Evolutionary conservation across 2,113 vertebrate genomes (phyloP), one percentile per base, ranked within the genome.

Genomic region (Nesoenas mayeri): DNA sequence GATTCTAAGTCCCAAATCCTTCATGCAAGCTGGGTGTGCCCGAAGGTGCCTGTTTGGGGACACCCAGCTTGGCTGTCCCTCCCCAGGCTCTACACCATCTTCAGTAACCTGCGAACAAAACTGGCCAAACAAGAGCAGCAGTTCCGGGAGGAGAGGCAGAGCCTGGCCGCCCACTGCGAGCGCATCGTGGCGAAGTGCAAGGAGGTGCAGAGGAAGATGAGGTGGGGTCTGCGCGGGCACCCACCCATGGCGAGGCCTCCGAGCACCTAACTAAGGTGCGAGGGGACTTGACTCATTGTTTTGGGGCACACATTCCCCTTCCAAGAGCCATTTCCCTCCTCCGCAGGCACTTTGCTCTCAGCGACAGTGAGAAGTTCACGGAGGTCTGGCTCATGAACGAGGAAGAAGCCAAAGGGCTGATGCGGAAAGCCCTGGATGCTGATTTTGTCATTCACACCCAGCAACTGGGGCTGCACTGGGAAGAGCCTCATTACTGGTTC

Each of bases 381-480:
- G 98, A 99, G n/a, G 92, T 99, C 67, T 99, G 98, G 98, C 87
- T 97, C 16, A 98, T 98, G 98, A 98, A 98, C 1, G 98, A 99
- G 73, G 98, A 90, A 12, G 99, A 99, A 89, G 97, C 98, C 26
- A 99, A 98, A 92, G 92, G 47, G 10, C 96, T 99, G 57, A 96
- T 97, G 9, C 26, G 85, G 51, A 98, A 75, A 77, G 98, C 96
- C 34, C 93, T 99, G 4, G 69, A 97, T 6, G 97, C 97, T 1
- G 98, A 99, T 85, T 95, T 74, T 2, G 53, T 98, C 86, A 98
- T 99, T 91, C 97, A 97, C 6, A 95, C 95, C 56, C 98, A 98
- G 61, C 98, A 98, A 15, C 96, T 99, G 83, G 98, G 98, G 14
- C 70, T 99, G 38, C 75, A 96, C 60, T 99, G 98, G 99, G 64